Evolutionary conservation across 2,113 vertebrate genomes (phyloP), one percentile per base, ranked within the genome.

Genomic region (Miniopterus natalensis): DNA sequence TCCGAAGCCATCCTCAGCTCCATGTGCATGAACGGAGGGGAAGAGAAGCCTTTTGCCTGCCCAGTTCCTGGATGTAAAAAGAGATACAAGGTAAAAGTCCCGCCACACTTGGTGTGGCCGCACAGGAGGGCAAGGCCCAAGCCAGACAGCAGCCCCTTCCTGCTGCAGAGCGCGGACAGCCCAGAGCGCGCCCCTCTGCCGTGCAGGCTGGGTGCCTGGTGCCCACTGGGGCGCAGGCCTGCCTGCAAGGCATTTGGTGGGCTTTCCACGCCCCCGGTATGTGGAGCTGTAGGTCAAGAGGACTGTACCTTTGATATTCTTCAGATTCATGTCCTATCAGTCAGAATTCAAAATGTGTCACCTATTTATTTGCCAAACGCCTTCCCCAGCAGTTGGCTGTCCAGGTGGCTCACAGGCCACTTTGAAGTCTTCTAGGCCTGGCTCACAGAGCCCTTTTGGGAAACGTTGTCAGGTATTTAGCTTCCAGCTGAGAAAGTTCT

Each of bases 1-100:
- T 99, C 99, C 0, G 99, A 99, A 98, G 99, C 99, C 97, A 99
- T 99, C 98, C 99, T 99, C 96, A 99, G 99, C 97, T 99, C 99
- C 88, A 99, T 99, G 99, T 99, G 99, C 98, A 99, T 99, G 99
- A 99, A 99, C 6, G 99, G 99, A 96, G 99, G 99, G 17, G 99
- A 99, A 63, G 99, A 99, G 97, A 99, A 99, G 98, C 99, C 99
- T 89, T 99, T 99, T 66, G 99, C 99, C 97, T 99, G 99, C 98
- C 99, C 99, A 0, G 99, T 99, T 93, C 99, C 99, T 51, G 99
- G 99, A 97, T 99, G 99, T 98, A 99, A 99, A 98, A 99, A 99
- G 98, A 99, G 99, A 99, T 99, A 99, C 91, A 99, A 99, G 99
- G 99, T 99, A 98, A 97, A 59, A 36, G 66, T 0, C 3, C 29